Evolutionary conservation across 2,888 invertebrate genomes (phyloP), one percentile per base, ranked within the genome.

Genomic region (Penaeus monodon): DNA sequence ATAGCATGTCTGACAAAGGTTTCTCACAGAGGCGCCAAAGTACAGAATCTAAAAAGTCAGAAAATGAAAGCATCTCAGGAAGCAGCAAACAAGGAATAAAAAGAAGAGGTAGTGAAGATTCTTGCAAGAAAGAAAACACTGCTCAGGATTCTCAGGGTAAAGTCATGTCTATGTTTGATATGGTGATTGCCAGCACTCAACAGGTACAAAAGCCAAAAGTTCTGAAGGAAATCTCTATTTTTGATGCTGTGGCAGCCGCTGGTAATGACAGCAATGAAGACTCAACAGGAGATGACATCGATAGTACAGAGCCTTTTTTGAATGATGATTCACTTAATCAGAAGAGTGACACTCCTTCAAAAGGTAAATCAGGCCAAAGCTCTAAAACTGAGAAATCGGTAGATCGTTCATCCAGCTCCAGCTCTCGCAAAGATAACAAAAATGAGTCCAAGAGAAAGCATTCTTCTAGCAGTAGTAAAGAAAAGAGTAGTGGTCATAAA

Each of bases 141-240:
- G n/a, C 24, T 33, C 33, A 27, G 38, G 78, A 78, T 77, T 65
- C 27, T 14, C 64, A 77, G 70, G 82, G 82, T 3, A 82, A 76
- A 70, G 70, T 2, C n/a, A 78, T 87, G 83, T 87, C 87, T 22
- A 87, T 87, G 87, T 87, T 87, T 84, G 87, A 87, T 66, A 68
- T 87, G 44, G 87, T 87, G 2, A 24, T 78, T 33, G 79, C 70
- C 12, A 68, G 65, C 20, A 65, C 70, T 70, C n/a, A 78, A 38
- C 20, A 29, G 70, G 70, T 73, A 24, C 27, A 84, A 65, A 86
- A 86, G 63, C 76, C 79, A 24, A 87, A 89, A 57, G 49, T 79
- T 24, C 65, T 89, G 22, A 89, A 66, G 8, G 87, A 89, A 79
- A 85, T 89, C 49, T 86, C 89, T 24, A 85, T 89, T 29, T 89